Percentiles rank a stretch among this genome's conserved stretches.
These are phyloP conservation scores for Corticium candelabrum DNA, from an alignment of 37 sponge, comb jelly and placozoan genomes.

Conservation along the genomic window DNA sequence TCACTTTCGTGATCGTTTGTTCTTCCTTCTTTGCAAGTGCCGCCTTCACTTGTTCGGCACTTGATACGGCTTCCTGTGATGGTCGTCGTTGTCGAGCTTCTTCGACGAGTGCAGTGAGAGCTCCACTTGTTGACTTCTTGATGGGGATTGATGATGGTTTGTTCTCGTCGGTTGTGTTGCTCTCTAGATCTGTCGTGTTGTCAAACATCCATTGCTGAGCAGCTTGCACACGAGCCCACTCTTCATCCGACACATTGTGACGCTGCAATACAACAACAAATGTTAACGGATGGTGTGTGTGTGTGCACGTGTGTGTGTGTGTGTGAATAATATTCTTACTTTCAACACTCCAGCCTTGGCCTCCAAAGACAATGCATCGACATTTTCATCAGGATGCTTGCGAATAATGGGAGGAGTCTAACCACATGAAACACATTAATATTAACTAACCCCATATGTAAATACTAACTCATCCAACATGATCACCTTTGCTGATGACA, in stretches of 20 bases:
- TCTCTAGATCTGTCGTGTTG: not conserved
- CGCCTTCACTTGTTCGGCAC: not conserved
- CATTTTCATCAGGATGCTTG: too few species aligned
- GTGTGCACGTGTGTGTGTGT: too few species aligned
- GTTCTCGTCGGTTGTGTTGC: not conserved
- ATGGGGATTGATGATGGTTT: not conserved
- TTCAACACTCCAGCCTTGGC: too few species aligned
- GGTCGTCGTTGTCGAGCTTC: too few species aligned
- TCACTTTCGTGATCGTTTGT: not conserved
- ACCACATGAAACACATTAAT: not conserved
- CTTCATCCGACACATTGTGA: not conserved
- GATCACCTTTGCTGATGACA: not conserved
- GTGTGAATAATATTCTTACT: too few species aligned
- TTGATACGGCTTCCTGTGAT: not conserved
- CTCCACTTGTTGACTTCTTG: not conserved
- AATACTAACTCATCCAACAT: too few species aligned
- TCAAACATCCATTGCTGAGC: not conserved
- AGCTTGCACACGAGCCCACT: not conserved
- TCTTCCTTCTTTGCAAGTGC: not conserved
- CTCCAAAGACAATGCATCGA: too few species aligned
- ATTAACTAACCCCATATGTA: too few species aligned
- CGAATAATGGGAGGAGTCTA: slow-evolving; percentile 1
- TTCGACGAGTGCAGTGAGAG: not conserved
- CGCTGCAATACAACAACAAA: not conserved
- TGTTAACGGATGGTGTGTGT: too few species aligned